Percentiles rank a stretch among this genome's conserved stretches.
phyloP scores from a whole-genome alignment of 2,797 vertebrate genomes.

The Danio albolineatus region DNA sequence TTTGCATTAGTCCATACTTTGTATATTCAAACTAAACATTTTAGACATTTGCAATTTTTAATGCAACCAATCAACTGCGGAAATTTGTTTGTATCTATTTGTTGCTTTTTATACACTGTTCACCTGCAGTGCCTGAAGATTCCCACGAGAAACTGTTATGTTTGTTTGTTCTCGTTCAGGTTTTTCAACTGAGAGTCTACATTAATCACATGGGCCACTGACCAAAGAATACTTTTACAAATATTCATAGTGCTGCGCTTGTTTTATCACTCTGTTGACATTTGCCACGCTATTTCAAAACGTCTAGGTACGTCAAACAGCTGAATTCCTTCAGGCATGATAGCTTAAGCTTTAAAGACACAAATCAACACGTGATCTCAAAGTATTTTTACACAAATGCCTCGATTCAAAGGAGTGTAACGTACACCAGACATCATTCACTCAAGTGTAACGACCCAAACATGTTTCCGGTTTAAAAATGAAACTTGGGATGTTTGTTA shows the following conservation, averaged over 20 bases:
- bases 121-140: constrained; percentile 27
- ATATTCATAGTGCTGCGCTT: constrained; percentile 41
- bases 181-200: constrained; percentile 25
- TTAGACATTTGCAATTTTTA: no score
- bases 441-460: neutral
- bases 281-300: constrained; percentile 35
- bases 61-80: no score
- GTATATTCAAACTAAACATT: no score
- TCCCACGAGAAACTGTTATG: constrained; percentile 64
- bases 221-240: constrained; percentile 40
- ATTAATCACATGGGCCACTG: constrained; percentile 14
- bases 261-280: constrained; percentile 23
- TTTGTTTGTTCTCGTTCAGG: constrained; percentile 45
- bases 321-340: constrained; percentile 18
- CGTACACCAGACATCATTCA: neutral
- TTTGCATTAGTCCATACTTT: no score
- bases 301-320: constrained; percentile 15
- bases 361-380: neutral
- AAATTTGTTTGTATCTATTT: no score
- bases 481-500: neutral
- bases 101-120: no score
- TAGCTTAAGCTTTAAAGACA: constrained; percentile 19
- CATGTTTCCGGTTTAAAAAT: neutral
- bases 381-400: constrained; percentile 25
- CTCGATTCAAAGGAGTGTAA: neutral